phyloP scores from a whole-genome alignment of 2,888 invertebrate genomes.

The Pherbina coryleti region DNA sequence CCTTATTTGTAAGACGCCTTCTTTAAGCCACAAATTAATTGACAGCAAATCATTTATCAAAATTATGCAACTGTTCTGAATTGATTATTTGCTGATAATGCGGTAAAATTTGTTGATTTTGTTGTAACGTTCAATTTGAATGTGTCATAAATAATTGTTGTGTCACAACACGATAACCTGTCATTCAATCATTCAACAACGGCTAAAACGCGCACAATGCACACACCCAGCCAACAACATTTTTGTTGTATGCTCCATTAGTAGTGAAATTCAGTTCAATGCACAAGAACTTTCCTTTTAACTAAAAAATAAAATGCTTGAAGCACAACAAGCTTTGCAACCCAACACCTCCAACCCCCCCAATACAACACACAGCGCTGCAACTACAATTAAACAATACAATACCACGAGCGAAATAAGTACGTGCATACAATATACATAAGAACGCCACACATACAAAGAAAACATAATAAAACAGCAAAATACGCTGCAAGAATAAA shows the following conservation, averaged over 20 bases:
- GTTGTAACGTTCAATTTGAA: neutral
- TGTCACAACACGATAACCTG: neutral
- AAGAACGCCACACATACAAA: neutral
- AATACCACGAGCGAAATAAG: no score
- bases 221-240: no score
- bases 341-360: neutral
- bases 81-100: neutral
- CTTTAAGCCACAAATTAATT: neutral
- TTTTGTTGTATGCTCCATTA: conserved; percentile 4
- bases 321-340: neutral
- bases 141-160: conserved; percentile 5
- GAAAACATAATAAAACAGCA: neutral
- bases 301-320: neutral
- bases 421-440: neutral
- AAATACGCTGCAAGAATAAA: neutral
- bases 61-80: neutral
- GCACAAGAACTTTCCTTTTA: conserved; percentile 4
- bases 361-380: neutral
- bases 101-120: neutral
- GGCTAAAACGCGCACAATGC: neutral
- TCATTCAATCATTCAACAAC: conserved; percentile 1
- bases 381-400: neutral
- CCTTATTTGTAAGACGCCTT: no score
- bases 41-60: neutral
- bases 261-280: conserved; percentile 8